Base-by-base conservation (phyloP, 2,888 invertebrate genomes). In the Tiliacea citrago region DNA sequence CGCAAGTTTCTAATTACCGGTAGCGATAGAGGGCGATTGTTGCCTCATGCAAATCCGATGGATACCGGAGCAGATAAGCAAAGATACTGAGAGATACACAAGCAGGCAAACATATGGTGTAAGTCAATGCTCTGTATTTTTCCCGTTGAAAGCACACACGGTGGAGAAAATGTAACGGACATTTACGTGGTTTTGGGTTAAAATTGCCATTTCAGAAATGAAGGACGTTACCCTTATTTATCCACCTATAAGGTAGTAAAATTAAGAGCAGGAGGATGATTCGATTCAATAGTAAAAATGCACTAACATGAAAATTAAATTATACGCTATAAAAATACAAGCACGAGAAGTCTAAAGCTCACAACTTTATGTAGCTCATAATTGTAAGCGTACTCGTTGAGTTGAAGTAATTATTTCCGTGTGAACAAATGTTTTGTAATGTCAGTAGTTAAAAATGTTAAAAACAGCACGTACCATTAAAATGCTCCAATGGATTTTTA, bases 1-100 rank as follows among this genome's bases (percentile, higher is more conserved):
- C 85, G 91, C 93, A 92, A 92, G 95, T 94, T 94, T 95, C 94
- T 96, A 96, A 96, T 95, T 95, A 95, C 94, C 88, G 89, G 87
- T 87, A 84, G 88, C 94, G 92, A 95, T 95, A 92, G 93, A 93
- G 90, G 92, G 90, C 92, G 94, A 95, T 95, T 94, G 95, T 94
- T 92, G 89, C 91, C 90, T 91, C 91, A 95, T 95, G 95, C 93
- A 95, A 95, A 95, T 94, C 89, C 90, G 88, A 93, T 93, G 89
- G 91, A 92, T 92, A 91, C 89, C 87, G 87, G 88, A 88, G 82
- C 84, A 89, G 92, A 94, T 93, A 93, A 90, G 86, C 86, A 88
- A 79, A 85, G 79, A 87, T 88, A 82, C 79, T 77, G 72, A 67
- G 72, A 78, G 77, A 82, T 85, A 88, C 85, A 86, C 85, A 90